Conservation (phyloP, 2,888 invertebrate species). For the Drosophila testacea region DNA sequence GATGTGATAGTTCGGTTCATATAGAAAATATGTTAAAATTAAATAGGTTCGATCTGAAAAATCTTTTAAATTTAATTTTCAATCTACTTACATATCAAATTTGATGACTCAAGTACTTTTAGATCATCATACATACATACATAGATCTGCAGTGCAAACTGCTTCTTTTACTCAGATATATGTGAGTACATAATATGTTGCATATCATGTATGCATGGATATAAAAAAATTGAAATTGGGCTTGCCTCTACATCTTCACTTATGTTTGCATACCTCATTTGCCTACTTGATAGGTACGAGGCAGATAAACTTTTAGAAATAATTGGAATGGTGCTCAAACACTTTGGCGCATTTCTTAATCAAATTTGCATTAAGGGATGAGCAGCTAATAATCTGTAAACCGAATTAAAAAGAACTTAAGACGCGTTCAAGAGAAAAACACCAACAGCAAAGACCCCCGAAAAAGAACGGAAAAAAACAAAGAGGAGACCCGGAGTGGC, state of each 20-base stretch:
- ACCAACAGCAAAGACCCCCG: slow-evolving; percentile 41
- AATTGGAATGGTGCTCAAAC: slow-evolving; percentile 39
- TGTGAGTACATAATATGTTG: too few species aligned
- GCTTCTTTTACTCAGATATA: too few species aligned
- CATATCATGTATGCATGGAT: too few species aligned
- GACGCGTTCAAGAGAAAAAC: slow-evolving; percentile 55
- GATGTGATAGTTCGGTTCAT: too few species aligned
- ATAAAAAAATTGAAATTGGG: background rate
- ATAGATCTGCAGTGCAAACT: too few species aligned
- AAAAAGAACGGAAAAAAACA: slow-evolving; percentile 32
- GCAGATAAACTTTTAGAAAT: slow-evolving; percentile 18
- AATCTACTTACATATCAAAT: too few species aligned
- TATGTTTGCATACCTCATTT: background rate
- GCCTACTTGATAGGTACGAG: background rate
- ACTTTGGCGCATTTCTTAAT: slow-evolving; percentile 60
- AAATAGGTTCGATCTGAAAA: too few species aligned
- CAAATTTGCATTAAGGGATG: slow-evolving; percentile 78
- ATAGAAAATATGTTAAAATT: too few species aligned
- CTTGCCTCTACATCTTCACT: background rate
- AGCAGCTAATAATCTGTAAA: slow-evolving; percentile 82
- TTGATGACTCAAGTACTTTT: too few species aligned
- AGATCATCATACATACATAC: too few species aligned
- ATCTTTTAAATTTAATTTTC: too few species aligned
- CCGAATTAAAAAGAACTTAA: slow-evolving; percentile 70
- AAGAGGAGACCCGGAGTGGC: slow-evolving; percentile 13